Conservation (phyloP, 2,888 invertebrate genomes). For the Cephus nigrinus region DNA sequence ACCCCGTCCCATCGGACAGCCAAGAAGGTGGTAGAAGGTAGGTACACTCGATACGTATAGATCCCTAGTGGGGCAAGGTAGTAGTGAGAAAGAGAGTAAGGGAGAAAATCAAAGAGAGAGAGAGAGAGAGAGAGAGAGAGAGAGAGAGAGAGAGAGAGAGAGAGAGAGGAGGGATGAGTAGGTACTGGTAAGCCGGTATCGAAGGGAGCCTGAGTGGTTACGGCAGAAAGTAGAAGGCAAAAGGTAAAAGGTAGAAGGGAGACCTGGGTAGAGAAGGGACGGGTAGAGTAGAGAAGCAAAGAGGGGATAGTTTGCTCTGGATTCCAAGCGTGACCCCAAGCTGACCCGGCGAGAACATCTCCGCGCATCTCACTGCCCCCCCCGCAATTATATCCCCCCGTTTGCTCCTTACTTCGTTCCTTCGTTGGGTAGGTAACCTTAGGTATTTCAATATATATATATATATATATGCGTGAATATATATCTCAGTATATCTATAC, state of each 20-base stretch:
- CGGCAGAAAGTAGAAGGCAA: slow-evolving; percentile 19
- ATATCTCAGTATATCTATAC: slow-evolving; percentile 6
- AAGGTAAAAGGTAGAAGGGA: slow-evolving; percentile 22
- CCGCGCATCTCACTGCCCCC: slow-evolving; percentile 53
- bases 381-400: slow-evolving; percentile 47
- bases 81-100: slow-evolving; percentile 12
- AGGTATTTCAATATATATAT: slow-evolving; percentile 12
- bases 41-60: slow-evolving; percentile 14
- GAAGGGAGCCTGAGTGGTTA: slow-evolving; percentile 23
- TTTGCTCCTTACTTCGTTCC: slow-evolving; percentile 11
- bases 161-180: slow-evolving; percentile 23
- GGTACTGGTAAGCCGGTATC: slow-evolving; percentile 33
- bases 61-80: slow-evolving; percentile 10
- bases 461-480: slow-evolving; percentile 10
- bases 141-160: not conserved
- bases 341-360: slow-evolving; percentile 65
- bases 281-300: slow-evolving; percentile 15
- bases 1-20: slow-evolving; percentile 8
- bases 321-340: slow-evolving; percentile 65
- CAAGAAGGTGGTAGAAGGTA: not conserved
- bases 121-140: not conserved
- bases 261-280: slow-evolving; percentile 15
- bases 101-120: slow-evolving; percentile 3
- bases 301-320: slow-evolving; percentile 65
- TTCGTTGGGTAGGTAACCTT: not conserved